These are phyloP conservation scores for Mythimna loreyi DNA, from an alignment of 2,888 invertebrate genomes.

Conservation along the genomic window DNA sequence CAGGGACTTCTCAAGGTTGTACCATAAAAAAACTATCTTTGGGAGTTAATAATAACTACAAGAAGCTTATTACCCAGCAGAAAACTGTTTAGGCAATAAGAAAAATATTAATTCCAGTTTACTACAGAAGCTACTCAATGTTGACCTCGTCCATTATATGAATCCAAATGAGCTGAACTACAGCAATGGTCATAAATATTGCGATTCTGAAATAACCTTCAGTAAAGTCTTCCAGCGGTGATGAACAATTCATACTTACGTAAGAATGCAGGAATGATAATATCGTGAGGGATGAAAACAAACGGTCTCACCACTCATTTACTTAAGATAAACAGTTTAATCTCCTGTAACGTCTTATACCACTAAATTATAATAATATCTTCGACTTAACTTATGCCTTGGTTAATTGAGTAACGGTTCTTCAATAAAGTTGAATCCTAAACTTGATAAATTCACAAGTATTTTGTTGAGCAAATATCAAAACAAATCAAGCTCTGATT, in stretches of 20 bases:
- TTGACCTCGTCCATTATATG: constrained; percentile 9
- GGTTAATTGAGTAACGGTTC: constrained; percentile 25
- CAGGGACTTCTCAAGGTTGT: neutral
- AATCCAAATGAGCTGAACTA: constrained; percentile 20
- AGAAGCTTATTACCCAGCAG: constrained; percentile 7
- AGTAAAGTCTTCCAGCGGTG: constrained; percentile 12
- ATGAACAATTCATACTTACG: constrained; percentile 69
- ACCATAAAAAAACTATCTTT: constrained; percentile 16
- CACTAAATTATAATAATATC: constrained; percentile 70
- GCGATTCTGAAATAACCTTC: constrained; percentile 33
- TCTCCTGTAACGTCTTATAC: constrained; percentile 65
- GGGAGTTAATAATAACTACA: neutral
- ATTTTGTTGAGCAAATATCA: constrained; percentile 55
- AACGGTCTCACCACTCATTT: constrained; percentile 58
- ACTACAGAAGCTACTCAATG: neutral
- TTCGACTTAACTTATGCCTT: constrained; percentile 45
- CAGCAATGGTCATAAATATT: constrained; percentile 25
- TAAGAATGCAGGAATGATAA: constrained; percentile 63
- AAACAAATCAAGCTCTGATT: constrained; percentile 60
- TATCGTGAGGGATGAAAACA: constrained; percentile 48
- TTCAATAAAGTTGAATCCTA: constrained; percentile 29
- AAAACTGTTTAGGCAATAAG: neutral
- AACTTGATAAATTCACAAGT: constrained; percentile 34
- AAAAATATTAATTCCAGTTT: neutral
- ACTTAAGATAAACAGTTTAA: constrained; percentile 71